Evolutionary conservation across 2,113 vertebrate species (phyloP).

Genomic region (Capreolus pygargus): DNA sequence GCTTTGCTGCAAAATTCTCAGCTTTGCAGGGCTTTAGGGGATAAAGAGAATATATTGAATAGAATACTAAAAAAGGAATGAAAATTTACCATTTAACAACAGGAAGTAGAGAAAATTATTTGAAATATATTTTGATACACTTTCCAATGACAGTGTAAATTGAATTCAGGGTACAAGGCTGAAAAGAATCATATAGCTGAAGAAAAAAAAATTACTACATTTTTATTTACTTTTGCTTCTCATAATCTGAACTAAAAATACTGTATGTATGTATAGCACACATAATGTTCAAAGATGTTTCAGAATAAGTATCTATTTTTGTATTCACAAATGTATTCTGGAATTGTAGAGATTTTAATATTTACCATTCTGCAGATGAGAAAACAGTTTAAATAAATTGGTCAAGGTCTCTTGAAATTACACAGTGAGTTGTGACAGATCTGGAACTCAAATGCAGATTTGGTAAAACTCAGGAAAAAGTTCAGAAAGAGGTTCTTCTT

Average conservation of each 20-base stretch:
- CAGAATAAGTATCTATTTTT: not conserved
- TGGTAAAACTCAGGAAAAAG: not conserved
- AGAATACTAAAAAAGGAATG: not conserved
- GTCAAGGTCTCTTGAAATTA: not conserved
- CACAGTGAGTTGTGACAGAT: not conserved
- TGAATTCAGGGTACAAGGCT: not conserved
- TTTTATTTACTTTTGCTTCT: not conserved
- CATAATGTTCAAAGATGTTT: not conserved
- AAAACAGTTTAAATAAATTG: not conserved
- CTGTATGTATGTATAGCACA: not conserved
- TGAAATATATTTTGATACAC: not conserved
- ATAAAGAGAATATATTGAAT: not conserved
- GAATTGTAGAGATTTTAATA: not conserved
- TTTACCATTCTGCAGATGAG: not conserved
- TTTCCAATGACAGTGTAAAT: not conserved
- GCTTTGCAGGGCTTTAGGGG: not conserved
- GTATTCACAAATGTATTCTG: not conserved
- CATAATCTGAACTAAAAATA: not conserved
- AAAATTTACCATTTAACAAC: not conserved
- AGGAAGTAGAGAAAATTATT: not conserved
- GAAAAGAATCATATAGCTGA: not conserved
- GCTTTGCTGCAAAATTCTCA: not conserved
- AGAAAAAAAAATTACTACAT: not conserved
- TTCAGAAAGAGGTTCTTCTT: not conserved
- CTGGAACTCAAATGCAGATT: not conserved